phyloP scores from a whole-genome alignment of 2,797 vertebrate genomes.

The Chelon labrosus region DNA sequence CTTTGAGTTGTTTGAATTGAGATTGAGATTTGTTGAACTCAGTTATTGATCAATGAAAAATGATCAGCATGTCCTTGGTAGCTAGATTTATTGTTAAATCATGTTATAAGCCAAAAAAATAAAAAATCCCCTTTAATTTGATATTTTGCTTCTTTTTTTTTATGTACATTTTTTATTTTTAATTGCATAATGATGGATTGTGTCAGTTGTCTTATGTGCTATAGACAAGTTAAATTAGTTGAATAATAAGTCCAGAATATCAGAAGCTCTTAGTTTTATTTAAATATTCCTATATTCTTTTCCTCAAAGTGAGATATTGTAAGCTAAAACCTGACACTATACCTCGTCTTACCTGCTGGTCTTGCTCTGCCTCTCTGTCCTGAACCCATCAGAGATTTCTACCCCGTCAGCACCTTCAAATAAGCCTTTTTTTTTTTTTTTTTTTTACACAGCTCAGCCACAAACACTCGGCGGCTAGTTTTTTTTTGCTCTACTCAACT shows the following conservation, averaged over 20 bases:
- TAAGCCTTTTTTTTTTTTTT: conserved; percentile 44
- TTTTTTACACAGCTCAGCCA: conserved; percentile 45
- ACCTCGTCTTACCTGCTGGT: conserved; percentile 12
- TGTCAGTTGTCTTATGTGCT: neutral
- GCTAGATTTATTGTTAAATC: too few relatives aligned
- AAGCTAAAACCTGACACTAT: conserved; percentile 21
- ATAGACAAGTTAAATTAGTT: neutral
- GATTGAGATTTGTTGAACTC: neutral
- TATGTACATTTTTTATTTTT: neutral
- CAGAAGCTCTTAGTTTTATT: too few relatives aligned
- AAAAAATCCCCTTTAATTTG: neutral
- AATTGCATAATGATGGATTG: too few relatives aligned
- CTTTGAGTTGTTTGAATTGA: neutral
- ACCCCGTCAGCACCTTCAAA: conserved; percentile 56
- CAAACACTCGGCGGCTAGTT: conserved; percentile 28
- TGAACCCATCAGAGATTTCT: conserved; percentile 43
- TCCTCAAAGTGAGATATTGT: conserved; percentile 4
- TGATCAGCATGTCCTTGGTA: neutral
- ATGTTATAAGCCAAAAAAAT: too few relatives aligned
- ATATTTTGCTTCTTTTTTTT: neutral
- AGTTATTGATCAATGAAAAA: neutral
- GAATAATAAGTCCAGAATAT: too few relatives aligned
- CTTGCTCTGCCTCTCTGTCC: conserved; percentile 27
- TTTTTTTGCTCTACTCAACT: conserved; percentile 34
- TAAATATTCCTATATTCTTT: neutral